Conservation (phyloP, 2,888 invertebrate genomes). For the Ditula angustiorana region DNA sequence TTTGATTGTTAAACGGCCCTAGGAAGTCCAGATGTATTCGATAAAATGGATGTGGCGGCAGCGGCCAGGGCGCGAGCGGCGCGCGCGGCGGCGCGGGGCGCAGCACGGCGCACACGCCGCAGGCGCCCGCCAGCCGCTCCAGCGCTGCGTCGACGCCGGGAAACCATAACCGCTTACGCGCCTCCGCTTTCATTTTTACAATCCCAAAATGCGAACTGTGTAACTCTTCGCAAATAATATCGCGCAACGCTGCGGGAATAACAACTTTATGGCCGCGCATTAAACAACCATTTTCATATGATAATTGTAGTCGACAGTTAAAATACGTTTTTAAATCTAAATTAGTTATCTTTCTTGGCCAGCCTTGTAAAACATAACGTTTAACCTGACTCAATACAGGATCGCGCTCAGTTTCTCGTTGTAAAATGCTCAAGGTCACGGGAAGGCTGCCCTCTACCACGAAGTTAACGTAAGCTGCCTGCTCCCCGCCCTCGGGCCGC, state of each 20-base stretch:
- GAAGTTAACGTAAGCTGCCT: slow-evolving; percentile 5
- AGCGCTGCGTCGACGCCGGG: slow-evolving; percentile 40
- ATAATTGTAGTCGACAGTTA: neutral
- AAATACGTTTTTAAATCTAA: neutral
- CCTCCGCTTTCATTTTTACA: slow-evolving; percentile 41
- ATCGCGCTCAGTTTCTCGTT: neutral
- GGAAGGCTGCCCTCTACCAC: slow-evolving; percentile 4
- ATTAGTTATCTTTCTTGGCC: neutral
- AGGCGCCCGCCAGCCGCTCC: slow-evolving; percentile 26
- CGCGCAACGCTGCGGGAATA: slow-evolving; percentile 16
- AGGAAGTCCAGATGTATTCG: slow-evolving; percentile 35
- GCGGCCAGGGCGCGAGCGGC: slow-evolving; percentile 30
- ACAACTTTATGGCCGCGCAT: slow-evolving; percentile 39
- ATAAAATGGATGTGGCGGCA: slow-evolving; percentile 18
- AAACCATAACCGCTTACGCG: slow-evolving; percentile 37
- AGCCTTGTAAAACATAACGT: neutral
- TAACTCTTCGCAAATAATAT: slow-evolving; percentile 28
- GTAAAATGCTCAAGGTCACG: neutral
- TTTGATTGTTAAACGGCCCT: slow-evolving; percentile 23
- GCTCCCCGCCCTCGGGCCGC: neutral
- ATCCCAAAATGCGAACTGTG: too few relatives aligned
- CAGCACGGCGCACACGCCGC: too few relatives aligned
- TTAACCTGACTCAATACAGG: neutral
- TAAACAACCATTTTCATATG: neutral
- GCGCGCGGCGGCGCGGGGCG: slow-evolving; percentile 28